Evolutionary conservation across 1,140 invertebrate genomes (phyloP).

Genomic region (Aphidius gifuensis): DNA sequence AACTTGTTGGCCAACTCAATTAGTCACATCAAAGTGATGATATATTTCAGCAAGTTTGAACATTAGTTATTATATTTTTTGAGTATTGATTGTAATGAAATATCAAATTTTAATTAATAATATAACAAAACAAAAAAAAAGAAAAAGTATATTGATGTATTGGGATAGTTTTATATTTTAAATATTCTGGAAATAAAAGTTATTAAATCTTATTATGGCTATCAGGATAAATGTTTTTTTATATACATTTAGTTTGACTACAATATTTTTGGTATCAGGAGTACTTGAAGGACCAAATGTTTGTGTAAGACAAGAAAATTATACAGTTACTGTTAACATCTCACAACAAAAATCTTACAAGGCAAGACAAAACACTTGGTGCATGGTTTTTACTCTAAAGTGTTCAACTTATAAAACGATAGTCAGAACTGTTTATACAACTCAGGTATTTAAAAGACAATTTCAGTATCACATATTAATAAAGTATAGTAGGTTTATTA

Average conservation of each 20-base stretch:
- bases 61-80: no score
- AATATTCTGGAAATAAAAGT: no score
- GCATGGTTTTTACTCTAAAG: slow-evolving; percentile 76
- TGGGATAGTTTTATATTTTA: no score
- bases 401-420: slow-evolving; percentile 83
- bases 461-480: not conserved
- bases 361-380: slow-evolving; percentile 78
- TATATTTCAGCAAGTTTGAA: no score
- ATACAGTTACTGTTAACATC: slow-evolving; percentile 68
- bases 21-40: no score
- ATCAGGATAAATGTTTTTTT: not conserved
- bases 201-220: no score
- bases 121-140: no score
- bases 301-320: slow-evolving; percentile 58
- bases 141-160: no score
- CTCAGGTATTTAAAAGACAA: slow-evolving; percentile 49
- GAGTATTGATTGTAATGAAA: no score
- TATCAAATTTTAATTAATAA: no score
- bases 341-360: slow-evolving; percentile 78
- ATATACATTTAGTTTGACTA: slow-evolving; percentile 15
- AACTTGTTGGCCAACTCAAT: no score
- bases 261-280: slow-evolving; percentile 1
- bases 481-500: no score
- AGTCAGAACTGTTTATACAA: slow-evolving; percentile 69
- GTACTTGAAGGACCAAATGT: slow-evolving; percentile 46